Conservation (phyloP, 2,888 invertebrate species). For the Epinotia demarniana region DNA sequence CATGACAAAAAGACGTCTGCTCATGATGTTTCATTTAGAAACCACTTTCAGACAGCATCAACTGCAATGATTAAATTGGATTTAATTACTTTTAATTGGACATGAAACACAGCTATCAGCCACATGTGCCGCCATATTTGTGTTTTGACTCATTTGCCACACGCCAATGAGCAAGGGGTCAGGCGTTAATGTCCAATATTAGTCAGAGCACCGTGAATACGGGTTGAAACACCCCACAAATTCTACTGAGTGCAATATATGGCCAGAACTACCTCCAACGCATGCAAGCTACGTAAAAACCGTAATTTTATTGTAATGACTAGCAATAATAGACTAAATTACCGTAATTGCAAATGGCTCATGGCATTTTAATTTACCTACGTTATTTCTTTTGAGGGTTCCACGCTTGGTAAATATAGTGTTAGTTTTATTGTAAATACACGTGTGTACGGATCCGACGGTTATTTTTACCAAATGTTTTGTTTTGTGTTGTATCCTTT, state of each 20-base stretch:
- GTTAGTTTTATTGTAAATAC: background rate
- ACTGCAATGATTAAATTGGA: background rate
- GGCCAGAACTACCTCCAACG: slow-evolving; percentile 11
- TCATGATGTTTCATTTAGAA: slow-evolving; percentile 1
- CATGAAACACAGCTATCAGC: slow-evolving; percentile 1
- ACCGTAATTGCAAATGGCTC: slow-evolving; percentile 32
- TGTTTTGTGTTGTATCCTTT: too few relatives aligned
- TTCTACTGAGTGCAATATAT: slow-evolving; percentile 65
- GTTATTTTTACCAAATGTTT: background rate
- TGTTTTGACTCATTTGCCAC: slow-evolving; percentile 28
- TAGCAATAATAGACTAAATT: slow-evolving; percentile 36
- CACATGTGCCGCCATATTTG: slow-evolving; percentile 25
- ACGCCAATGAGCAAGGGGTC: slow-evolving; percentile 27
- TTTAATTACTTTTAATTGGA: slow-evolving; percentile 26
- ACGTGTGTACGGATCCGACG: too few relatives aligned
- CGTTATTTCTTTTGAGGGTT: slow-evolving; percentile 23
- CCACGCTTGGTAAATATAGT: background rate
- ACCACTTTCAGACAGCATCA: background rate
- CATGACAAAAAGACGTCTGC: background rate
- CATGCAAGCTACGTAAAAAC: slow-evolving; percentile 39
- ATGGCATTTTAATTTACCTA: slow-evolving; percentile 35
- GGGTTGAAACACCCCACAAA: slow-evolving; percentile 56
- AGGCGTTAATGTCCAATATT: slow-evolving; percentile 30
- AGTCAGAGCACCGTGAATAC: slow-evolving; percentile 31
- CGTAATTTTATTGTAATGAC: slow-evolving; percentile 42